Conservation (phyloP, 1,140 invertebrate genomes). For the Aphaenogaster ashmeadi region DNA sequence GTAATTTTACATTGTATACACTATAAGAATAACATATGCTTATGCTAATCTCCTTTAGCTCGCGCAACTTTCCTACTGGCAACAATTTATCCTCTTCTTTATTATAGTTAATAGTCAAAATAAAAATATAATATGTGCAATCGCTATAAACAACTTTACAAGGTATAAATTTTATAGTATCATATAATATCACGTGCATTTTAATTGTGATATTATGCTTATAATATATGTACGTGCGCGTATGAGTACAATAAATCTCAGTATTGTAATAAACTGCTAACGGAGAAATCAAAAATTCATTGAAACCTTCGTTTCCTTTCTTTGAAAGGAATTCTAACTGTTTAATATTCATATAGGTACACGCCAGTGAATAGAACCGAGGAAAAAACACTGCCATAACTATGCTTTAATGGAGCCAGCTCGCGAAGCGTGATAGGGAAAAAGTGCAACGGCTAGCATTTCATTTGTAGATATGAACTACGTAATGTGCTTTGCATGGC, state of each 20-base stretch:
- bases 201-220: background rate
- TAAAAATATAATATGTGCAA: background rate
- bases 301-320: background rate
- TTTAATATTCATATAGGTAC: constrained; percentile 7
- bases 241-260: background rate
- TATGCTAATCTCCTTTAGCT: background rate
- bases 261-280: background rate
- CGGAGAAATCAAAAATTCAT: background rate
- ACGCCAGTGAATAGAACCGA: background rate
- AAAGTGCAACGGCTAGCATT: constrained; percentile 25
- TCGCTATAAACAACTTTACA: background rate
- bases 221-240: background rate
- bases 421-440: background rate
- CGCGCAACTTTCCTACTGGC: background rate
- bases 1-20: background rate
- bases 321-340: background rate
- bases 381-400: constrained; percentile 21
- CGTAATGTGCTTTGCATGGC: background rate
- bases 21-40: background rate
- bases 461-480: constrained; percentile 36
- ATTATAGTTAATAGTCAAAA: background rate
- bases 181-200: background rate
- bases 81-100: background rate
- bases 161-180: background rate
- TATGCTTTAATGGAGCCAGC: background rate